Evolutionary conservation across 2,797 vertebrate species (phyloP).

Genomic region (Tangara arthus): DNA sequence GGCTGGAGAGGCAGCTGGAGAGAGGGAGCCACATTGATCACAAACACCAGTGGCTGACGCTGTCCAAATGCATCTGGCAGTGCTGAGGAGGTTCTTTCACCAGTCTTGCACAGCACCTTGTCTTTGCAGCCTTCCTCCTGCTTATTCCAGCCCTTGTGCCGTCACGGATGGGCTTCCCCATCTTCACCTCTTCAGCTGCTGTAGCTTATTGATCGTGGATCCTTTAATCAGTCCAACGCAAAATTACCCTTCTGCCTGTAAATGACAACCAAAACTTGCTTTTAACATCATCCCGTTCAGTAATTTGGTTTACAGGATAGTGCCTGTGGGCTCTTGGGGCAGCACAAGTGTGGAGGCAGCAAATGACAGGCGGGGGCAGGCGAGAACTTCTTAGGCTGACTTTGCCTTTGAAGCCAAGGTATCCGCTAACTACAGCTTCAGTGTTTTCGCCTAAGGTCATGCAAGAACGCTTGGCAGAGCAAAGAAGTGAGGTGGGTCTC

Average conservation of each 20-base stretch:
- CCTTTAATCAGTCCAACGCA: background rate
- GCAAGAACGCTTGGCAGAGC: constrained; percentile 3
- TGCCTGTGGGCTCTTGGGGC: background rate
- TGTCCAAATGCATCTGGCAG: background rate
- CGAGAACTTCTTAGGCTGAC: constrained; percentile 16
- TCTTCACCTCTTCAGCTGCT: background rate
- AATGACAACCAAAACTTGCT: background rate
- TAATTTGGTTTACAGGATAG: background rate
- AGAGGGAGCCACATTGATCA: background rate
- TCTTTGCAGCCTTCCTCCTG: background rate
- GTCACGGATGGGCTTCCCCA: background rate
- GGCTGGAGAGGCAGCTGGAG: background rate
- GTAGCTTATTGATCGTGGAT: background rate
- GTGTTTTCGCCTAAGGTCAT: constrained; percentile 53
- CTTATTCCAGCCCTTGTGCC: background rate
- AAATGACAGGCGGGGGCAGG: background rate
- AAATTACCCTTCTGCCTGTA: background rate
- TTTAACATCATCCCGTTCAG: background rate
- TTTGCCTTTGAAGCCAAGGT: constrained; percentile 45
- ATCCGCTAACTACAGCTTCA: background rate
- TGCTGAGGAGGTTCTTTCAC: background rate
- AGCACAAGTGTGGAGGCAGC: background rate
- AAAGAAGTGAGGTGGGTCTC: constrained; percentile 46
- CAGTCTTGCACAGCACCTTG: background rate
- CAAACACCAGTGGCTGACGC: rapidly evolving